Percentiles rank a stretch among this genome's conserved stretches.
phyloP scores from a whole-genome alignment of 1,140 invertebrate genomes.

The Chionoecetes opilio region DNA sequence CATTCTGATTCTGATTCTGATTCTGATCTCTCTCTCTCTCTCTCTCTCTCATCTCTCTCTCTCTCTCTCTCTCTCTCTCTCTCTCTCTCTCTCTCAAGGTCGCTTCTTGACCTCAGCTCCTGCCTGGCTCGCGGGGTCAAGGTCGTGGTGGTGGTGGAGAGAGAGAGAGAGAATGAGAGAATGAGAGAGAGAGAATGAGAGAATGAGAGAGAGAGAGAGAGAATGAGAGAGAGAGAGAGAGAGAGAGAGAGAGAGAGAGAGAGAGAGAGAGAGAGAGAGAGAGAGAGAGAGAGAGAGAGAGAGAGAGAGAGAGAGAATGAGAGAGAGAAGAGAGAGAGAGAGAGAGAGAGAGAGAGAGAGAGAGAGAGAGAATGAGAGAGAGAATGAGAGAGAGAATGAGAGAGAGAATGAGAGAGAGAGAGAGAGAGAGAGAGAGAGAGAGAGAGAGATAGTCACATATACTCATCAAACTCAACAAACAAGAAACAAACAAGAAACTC shows the following conservation, averaged over 20 bases:
- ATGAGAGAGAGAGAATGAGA: neutral
- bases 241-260: constrained; percentile 34
- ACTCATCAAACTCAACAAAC: no score
- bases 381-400: no score
- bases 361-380: neutral
- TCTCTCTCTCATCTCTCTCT: constrained; percentile 45
- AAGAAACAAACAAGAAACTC: no score
- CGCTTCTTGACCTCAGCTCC: no score
- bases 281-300: no score
- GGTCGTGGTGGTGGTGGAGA: neutral
- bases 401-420: no score
- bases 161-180: neutral
- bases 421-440: no score
- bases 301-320: no score
- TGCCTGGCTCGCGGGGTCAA: no score
- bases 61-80: neutral
- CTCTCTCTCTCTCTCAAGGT: neutral
- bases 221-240: constrained; percentile 45
- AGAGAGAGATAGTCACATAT: no score
- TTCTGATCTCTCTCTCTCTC: constrained; percentile 35
- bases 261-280: neutral
- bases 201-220: constrained; percentile 34
- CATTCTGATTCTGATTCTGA: constrained; percentile 52
- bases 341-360: constrained; percentile 30
- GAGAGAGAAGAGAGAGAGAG: constrained; percentile 23